A percentile compares a stretch with the other conserved stretches of the same genome.
Evolutionary conservation across 2,113 vertebrate genomes (phyloP).

Genomic region (Oreocharis arfaki): DNA sequence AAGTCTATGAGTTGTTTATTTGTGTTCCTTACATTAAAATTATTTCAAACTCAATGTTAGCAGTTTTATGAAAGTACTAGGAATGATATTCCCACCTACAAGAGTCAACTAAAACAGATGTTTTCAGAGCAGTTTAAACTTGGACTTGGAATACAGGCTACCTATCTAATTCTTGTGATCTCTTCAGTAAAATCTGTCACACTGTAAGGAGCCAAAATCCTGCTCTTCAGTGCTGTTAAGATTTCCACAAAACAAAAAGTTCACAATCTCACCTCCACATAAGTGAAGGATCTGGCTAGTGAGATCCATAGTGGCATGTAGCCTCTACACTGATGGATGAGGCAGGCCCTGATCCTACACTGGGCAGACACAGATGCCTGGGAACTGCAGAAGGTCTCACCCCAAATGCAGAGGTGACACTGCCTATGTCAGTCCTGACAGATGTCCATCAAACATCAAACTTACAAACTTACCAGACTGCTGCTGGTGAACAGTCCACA

Average conservation of each 20-base stretch:
- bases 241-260: background rate
- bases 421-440: background rate
- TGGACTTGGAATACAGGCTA: background rate
- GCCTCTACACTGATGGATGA: background rate
- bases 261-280: background rate
- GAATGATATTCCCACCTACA: constrained; percentile 1
- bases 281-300: background rate
- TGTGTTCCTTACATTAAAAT: background rate
- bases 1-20: background rate
- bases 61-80: background rate
- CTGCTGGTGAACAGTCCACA: background rate
- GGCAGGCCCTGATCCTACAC: background rate
- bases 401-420: background rate
- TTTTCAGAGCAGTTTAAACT: background rate
- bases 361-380: background rate
- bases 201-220: background rate
- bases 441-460: background rate
- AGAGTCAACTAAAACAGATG: constrained; percentile 1
- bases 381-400: background rate
- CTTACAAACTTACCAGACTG: background rate
- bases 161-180: background rate
- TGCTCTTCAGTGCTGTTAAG: background rate
- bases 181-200: background rate
- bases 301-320: background rate
- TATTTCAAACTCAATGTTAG: background rate